Conservation (phyloP, 2,888 invertebrate species). For the Osedax fenrisi region DNA sequence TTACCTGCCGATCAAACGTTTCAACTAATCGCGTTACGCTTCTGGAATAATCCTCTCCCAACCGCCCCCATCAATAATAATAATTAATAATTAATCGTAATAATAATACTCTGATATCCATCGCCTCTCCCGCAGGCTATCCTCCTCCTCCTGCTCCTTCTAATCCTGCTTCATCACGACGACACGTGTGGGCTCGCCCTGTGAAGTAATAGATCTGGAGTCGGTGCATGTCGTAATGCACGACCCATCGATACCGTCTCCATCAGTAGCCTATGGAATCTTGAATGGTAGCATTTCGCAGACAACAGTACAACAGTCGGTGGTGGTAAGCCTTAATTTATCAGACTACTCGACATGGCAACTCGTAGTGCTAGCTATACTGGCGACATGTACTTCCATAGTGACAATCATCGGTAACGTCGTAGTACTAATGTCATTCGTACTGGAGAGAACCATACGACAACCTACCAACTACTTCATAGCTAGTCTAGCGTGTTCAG, state of each 20-base stretch:
- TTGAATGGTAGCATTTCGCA: too few relatives aligned
- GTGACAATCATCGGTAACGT: constrained; percentile 89
- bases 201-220: neutral
- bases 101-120: too few relatives aligned
- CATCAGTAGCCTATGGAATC: neutral
- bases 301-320: too few relatives aligned
- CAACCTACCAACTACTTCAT: constrained; percentile 99
- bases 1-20: too few relatives aligned
- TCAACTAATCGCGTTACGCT: too few relatives aligned
- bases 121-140: too few relatives aligned
- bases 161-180: too few relatives aligned
- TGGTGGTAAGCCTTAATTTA: too few relatives aligned
- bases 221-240: neutral
- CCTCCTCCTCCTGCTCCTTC: too few relatives aligned
- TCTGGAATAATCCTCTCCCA: too few relatives aligned
- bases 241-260: neutral
- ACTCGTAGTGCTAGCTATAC: constrained; percentile 73
- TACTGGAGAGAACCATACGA: constrained; percentile 74
- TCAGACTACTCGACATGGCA: constrained; percentile 68
- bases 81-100: too few relatives aligned
- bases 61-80: too few relatives aligned
- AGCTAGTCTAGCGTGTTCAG: constrained; percentile 89
- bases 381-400: constrained; percentile 73
- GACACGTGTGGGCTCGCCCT: neutral
- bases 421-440: constrained; percentile 81